These are phyloP conservation scores for Drosophila auraria DNA, from an alignment of 1,140 invertebrate species.

Conservation along the genomic window DNA sequence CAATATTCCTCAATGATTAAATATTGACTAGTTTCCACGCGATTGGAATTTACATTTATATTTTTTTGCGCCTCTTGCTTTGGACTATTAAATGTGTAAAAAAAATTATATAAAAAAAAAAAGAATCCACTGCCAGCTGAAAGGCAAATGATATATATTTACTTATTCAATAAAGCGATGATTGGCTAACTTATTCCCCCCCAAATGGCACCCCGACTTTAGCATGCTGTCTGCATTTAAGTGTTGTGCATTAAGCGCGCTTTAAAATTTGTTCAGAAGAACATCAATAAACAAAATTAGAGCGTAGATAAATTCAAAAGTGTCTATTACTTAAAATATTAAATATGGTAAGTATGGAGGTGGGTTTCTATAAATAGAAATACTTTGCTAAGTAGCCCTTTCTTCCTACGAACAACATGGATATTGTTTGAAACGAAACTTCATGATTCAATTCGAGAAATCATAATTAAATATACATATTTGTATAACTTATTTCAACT, in stretches of 20 bases:
- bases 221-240: slow-evolving; percentile 57
- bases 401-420: no score
- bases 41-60: slow-evolving; percentile 37
- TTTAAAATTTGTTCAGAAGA: slow-evolving; percentile 30
- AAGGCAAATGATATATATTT: slow-evolving; percentile 42
- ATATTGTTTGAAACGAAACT: no score
- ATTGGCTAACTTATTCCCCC: slow-evolving; percentile 21
- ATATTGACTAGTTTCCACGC: slow-evolving; percentile 33
- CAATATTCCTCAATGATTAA: slow-evolving; percentile 8
- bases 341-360: not conserved
- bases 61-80: slow-evolving; percentile 33
- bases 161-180: slow-evolving; percentile 21
- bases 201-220: slow-evolving; percentile 29
- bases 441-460: no score
- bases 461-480: no score
- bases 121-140: slow-evolving; percentile 70
- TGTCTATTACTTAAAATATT: not conserved
- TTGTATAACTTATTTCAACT: no score
- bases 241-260: slow-evolving; percentile 45
- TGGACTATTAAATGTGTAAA: slow-evolving; percentile 31
- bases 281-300: slow-evolving; percentile 34
- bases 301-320: slow-evolving; percentile 26
- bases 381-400: no score
- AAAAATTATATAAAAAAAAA: slow-evolving; percentile 44
- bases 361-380: not conserved